phyloP scores from a whole-genome alignment of 1,140 invertebrate species.

The Drosophila baimaii region DNA sequence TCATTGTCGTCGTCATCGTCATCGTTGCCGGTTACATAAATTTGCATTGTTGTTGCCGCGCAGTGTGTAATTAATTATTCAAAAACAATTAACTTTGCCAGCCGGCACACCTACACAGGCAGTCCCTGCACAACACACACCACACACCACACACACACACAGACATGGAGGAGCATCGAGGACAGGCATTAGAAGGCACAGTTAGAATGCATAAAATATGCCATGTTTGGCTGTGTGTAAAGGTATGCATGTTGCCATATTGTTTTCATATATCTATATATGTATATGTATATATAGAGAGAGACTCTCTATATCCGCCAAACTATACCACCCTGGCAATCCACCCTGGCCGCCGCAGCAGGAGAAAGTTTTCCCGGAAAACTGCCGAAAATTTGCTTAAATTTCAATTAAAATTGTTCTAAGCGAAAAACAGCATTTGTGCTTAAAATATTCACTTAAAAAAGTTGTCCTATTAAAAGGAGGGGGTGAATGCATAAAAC shows the following conservation, averaged over 20 bases:
- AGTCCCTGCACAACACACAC: slow-evolving; percentile 12
- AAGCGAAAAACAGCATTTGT: background rate
- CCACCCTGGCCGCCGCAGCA: background rate
- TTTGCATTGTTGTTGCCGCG: slow-evolving; percentile 42
- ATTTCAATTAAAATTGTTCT: slow-evolving; percentile 42
- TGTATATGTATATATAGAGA: background rate
- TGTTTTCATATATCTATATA: slow-evolving; percentile 11
- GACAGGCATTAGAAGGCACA: slow-evolving; percentile 56
- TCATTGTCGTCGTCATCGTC: background rate
- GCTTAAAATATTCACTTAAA: slow-evolving; percentile 3
- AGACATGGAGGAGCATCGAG: slow-evolving; percentile 10
- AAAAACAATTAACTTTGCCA: slow-evolving; percentile 76
- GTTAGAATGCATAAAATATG: slow-evolving; percentile 73
- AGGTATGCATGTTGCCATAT: slow-evolving; percentile 45
- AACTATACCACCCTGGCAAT: background rate
- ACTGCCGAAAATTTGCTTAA: slow-evolving; percentile 38
- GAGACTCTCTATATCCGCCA: slow-evolving; percentile 9
- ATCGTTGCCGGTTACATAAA: slow-evolving; percentile 40
- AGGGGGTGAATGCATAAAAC: slow-evolving; percentile 4
- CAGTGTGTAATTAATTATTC: slow-evolving; percentile 72
- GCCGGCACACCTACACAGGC: slow-evolving; percentile 29
- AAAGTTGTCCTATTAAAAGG: slow-evolving; percentile 5
- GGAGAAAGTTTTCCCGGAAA: slow-evolving; percentile 33
- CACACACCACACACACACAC: slow-evolving; percentile 9
- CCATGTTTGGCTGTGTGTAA: slow-evolving; percentile 13